phyloP scores from a whole-genome alignment of 2,888 invertebrate species.

The Hetaerina titia region DNA sequence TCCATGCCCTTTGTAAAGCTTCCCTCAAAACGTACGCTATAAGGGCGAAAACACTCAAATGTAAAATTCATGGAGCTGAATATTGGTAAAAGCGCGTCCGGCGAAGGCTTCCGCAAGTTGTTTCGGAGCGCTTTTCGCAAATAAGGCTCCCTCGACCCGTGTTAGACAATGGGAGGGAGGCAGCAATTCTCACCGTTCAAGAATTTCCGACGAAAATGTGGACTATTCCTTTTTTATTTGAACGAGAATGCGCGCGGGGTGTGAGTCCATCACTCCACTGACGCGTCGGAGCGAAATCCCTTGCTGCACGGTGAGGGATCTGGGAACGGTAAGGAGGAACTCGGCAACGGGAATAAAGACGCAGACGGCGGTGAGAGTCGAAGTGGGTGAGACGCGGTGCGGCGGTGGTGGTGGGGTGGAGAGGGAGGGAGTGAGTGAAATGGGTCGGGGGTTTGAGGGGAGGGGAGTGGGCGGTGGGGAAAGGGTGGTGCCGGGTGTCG shows the following conservation, averaged over 20 bases:
- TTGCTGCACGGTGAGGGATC: conserved; percentile 4
- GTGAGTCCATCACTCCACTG: not conserved
- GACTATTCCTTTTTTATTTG: not conserved
- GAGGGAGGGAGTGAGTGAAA: conserved; percentile 66
- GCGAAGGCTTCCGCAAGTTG: no score
- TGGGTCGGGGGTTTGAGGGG: conserved; percentile 51
- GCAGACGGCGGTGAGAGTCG: not conserved
- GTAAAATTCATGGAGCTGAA: no score
- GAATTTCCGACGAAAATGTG: no score
- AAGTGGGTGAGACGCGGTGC: conserved; percentile 64
- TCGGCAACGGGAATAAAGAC: not conserved
- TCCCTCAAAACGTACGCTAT: no score
- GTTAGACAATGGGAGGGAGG: no score
- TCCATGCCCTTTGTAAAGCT: no score
- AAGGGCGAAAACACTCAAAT: no score
- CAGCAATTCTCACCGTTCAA: no score
- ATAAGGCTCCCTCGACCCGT: no score
- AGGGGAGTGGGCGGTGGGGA: not conserved
- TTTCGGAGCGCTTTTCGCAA: no score
- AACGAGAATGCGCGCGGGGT: not conserved
- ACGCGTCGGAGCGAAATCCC: not conserved
- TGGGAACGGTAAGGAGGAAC: not conserved
- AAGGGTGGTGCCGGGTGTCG: not conserved
- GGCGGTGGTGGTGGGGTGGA: conserved; percentile 56
- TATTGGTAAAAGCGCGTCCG: no score